These are phyloP conservation scores for Microplitis deprimator DNA, from an alignment of 2,888 invertebrate species.

Conservation along the genomic window DNA sequence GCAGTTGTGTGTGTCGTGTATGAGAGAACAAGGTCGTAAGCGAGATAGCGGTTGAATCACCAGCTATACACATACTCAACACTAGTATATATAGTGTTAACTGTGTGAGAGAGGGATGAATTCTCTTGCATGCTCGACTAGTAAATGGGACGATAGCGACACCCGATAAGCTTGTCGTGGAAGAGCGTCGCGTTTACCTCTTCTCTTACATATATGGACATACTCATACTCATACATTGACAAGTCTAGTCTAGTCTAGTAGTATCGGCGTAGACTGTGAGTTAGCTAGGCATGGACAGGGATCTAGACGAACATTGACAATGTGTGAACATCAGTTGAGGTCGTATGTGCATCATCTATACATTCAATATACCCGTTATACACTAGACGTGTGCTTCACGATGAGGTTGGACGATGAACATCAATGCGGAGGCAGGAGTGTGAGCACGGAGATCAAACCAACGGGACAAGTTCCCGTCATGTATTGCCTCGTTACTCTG, in stretches of 20 bases:
- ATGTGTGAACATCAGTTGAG: slow-evolving; percentile 36
- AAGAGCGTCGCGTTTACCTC: slow-evolving; percentile 24
- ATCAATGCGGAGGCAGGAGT: slow-evolving; percentile 12
- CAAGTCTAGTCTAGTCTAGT: slow-evolving; percentile 2
- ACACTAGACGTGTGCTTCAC: slow-evolving; percentile 12
- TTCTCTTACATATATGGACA: not conserved
- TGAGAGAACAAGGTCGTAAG: not conserved
- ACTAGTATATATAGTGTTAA: not conserved
- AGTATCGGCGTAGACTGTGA: not conserved
- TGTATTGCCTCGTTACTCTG: not conserved
- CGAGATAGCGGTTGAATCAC: slow-evolving; percentile 22
- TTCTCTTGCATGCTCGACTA: not conserved
- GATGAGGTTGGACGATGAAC: slow-evolving; percentile 22
- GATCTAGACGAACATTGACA: slow-evolving; percentile 31
- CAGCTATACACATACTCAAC: not conserved
- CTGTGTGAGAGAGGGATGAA: not conserved
- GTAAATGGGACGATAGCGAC: slow-evolving; percentile 35
- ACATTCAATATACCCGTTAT: not conserved
- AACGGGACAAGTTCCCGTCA: not conserved
- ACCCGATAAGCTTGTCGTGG: slow-evolving; percentile 30
- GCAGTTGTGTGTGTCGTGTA: not conserved
- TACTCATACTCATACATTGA: not conserved
- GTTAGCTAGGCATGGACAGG: not conserved
- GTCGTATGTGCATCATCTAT: slow-evolving; percentile 24
- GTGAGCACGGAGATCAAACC: not conserved